These are phyloP conservation scores for Danio jaintianensis DNA, from an alignment of 2,797 vertebrate genomes.

Conservation along the genomic window DNA sequence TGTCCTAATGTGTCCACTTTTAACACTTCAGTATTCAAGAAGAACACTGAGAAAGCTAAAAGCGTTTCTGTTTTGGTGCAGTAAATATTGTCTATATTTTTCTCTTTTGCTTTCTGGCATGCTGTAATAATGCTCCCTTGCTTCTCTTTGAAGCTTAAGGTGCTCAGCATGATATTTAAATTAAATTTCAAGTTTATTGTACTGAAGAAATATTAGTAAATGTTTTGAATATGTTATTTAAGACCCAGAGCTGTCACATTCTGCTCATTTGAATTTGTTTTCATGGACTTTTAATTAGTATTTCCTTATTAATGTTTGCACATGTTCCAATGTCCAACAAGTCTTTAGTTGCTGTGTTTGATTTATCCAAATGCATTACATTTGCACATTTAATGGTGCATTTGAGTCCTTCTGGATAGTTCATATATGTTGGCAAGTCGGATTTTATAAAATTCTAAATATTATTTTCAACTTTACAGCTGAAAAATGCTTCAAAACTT, in stretches of 20 bases:
- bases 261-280: background rate
- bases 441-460: no score
- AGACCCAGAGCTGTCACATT: background rate
- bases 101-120: background rate
- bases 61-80: conserved; percentile 3
- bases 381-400: no score
- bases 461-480: no score
- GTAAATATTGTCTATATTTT: background rate
- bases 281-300: background rate
- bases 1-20: conserved; percentile 5
- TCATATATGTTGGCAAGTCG: no score
- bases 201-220: background rate
- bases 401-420: no score
- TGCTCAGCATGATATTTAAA: conserved; percentile 17
- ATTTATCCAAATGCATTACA: no score
- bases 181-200: background rate
- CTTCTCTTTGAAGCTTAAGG: background rate
- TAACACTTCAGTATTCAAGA: background rate
- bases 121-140: background rate
- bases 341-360: no score
- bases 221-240: background rate
- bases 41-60: conserved; percentile 12
- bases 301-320: no score
- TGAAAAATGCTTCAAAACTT: no score
- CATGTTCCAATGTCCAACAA: no score